phyloP scores from a whole-genome alignment of 2,113 vertebrate species.

The Paramisgurnus dabryanus region DNA sequence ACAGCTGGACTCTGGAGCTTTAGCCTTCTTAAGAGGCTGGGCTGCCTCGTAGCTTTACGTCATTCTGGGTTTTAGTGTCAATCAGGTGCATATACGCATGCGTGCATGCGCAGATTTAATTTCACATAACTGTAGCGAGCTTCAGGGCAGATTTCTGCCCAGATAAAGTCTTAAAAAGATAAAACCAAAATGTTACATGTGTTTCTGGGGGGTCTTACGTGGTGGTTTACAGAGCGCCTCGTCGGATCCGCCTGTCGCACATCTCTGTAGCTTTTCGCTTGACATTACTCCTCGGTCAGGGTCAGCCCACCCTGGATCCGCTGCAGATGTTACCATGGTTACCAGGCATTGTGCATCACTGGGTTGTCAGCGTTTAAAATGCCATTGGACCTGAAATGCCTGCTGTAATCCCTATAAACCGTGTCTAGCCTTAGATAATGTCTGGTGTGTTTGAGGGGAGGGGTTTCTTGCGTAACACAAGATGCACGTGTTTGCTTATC shows the following conservation, averaged over 20 bases:
- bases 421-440: not conserved
- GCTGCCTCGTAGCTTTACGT: not conserved
- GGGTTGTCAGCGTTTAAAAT: slow-evolving; percentile 35
- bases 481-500: slow-evolving; percentile 39
- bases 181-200: too few relatives aligned
- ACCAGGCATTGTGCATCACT: slow-evolving; percentile 27
- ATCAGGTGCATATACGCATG: slow-evolving; percentile 31
- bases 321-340: slow-evolving; percentile 48
- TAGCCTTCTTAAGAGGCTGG: slow-evolving; percentile 60
- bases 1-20: slow-evolving; percentile 67
- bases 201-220: not conserved
- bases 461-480: not conserved
- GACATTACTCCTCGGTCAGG: slow-evolving; percentile 42
- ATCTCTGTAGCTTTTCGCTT: not conserved
- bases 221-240: not conserved
- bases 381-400: slow-evolving; percentile 20
- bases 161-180: too few relatives aligned
- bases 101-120: slow-evolving; percentile 14
- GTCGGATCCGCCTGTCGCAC: not conserved
- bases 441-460: not conserved
- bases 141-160: not conserved
- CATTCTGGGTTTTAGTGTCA: slow-evolving; percentile 6
- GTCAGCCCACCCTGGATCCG: slow-evolving; percentile 31
- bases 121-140: not conserved
- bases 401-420: slow-evolving; percentile 33